Evolutionary conservation across 2,113 vertebrate genomes (phyloP).

Genomic region (Menura novaehollandiae): DNA sequence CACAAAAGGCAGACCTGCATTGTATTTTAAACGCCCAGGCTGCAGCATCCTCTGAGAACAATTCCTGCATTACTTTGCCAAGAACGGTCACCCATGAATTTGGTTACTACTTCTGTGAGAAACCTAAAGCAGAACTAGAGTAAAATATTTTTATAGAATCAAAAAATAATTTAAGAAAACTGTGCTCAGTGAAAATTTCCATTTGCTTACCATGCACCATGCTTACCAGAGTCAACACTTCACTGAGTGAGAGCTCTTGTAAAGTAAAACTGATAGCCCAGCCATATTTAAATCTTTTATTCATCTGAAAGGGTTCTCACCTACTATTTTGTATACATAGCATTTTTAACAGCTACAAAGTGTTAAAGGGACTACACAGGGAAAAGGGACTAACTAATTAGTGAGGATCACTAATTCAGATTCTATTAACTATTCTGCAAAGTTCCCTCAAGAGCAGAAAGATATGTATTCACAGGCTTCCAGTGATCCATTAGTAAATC

Average conservation of each 20-base stretch:
- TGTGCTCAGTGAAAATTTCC: background rate
- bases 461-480: background rate
- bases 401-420: background rate
- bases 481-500: background rate
- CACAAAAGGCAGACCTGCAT: conserved; percentile 38
- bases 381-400: background rate
- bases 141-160: background rate
- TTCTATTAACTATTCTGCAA: conserved; percentile 20
- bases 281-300: background rate
- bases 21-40: background rate
- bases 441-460: background rate
- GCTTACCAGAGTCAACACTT: background rate
- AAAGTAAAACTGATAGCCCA: background rate
- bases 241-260: background rate
- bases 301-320: background rate
- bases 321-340: background rate
- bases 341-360: conserved; percentile 5
- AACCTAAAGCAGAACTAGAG: background rate
- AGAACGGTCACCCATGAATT: background rate
- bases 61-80: background rate
- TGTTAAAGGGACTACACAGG: background rate
- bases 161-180: background rate
- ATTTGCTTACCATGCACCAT: background rate
- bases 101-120: background rate
- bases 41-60: background rate